Conservation (phyloP, 2,797 vertebrate species). For the Thripadectes ignobilis region DNA sequence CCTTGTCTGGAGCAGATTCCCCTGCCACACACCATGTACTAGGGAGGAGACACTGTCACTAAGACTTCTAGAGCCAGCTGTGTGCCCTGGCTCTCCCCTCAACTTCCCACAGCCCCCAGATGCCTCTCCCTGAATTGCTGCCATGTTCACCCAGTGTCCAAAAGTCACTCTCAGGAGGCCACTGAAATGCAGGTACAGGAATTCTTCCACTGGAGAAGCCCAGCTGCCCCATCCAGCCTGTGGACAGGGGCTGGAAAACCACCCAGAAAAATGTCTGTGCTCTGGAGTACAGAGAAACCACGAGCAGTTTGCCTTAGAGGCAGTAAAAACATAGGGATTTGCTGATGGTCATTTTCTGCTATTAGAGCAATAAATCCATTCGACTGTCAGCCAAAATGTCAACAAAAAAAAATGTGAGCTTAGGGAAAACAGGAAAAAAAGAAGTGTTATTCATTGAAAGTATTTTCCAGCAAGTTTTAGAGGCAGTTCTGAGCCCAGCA, state of each 20-base stretch:
- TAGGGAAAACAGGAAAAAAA: not conserved
- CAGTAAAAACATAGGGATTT: slow-evolving; percentile 4
- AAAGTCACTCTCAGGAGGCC: not conserved
- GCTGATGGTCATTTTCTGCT: slow-evolving; percentile 24
- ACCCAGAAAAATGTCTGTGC: not conserved
- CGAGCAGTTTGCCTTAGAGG: not conserved
- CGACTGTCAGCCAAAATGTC: not conserved
- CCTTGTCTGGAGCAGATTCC: not conserved
- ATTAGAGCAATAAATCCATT: slow-evolving; percentile 51
- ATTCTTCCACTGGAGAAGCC: not conserved
- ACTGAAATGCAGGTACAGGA: not conserved
- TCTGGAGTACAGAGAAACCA: not conserved
- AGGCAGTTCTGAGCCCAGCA: not conserved
- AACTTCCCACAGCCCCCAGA: not conserved
- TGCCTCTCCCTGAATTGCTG: rapidly evolving
- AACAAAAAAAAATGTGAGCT: slow-evolving; percentile 1
- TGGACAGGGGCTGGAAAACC: not conserved
- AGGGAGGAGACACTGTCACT: not conserved
- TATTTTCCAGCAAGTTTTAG: slow-evolving; percentile 26
- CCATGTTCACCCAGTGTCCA: rapidly evolving
- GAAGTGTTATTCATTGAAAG: not conserved
- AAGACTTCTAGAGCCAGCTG: not conserved
- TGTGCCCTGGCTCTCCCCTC: not conserved
- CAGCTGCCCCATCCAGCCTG: not conserved
- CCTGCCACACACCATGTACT: not conserved